A percentile compares a stretch with the other conserved stretches of the same genome.
Evolutionary conservation across 2,797 vertebrate genomes (phyloP).

Genomic region (Parotocinclus haroldoi): DNA sequence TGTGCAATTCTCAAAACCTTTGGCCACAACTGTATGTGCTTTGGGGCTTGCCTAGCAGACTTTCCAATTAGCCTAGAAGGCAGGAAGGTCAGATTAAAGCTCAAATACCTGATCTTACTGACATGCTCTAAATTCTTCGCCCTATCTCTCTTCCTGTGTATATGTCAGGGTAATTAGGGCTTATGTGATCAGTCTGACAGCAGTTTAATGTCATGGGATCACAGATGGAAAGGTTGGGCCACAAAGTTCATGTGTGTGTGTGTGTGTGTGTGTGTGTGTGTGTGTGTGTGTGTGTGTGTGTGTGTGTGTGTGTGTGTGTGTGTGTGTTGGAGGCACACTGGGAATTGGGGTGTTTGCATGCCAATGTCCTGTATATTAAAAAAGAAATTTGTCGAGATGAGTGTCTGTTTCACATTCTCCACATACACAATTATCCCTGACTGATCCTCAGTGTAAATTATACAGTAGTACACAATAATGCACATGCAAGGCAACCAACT

Average conservation of each 20-base stretch:
- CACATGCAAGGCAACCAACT: constrained; percentile 3
- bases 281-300: constrained; percentile 6
- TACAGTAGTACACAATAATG: constrained; percentile 15
- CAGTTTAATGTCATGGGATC: constrained; percentile 52
- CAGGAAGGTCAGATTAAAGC: constrained; percentile 48
- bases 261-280: neutral
- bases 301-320: constrained; percentile 4
- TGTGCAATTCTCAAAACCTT: no score
- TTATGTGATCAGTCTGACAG: constrained; percentile 50
- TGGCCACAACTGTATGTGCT: constrained; percentile 23
- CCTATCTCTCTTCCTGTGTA: constrained; percentile 38
- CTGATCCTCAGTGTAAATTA: neutral
- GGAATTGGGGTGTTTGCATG: no score
- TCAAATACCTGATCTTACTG: constrained; percentile 49
- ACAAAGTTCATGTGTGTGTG: constrained; percentile 27
- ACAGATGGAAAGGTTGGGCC: constrained; percentile 43
- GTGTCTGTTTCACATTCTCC: neutral
- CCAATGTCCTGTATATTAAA: no score
- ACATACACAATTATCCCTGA: neutral
- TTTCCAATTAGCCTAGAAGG: constrained; percentile 51
- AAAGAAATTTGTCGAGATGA: neutral
- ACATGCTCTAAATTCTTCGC: constrained; percentile 32
- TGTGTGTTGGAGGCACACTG: no score
- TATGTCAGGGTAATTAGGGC: constrained; percentile 51
- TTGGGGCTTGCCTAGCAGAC: constrained; percentile 25